These are phyloP conservation scores for Nibea albiflora DNA, from an alignment of 2,113 vertebrate species.

Conservation along the genomic window DNA sequence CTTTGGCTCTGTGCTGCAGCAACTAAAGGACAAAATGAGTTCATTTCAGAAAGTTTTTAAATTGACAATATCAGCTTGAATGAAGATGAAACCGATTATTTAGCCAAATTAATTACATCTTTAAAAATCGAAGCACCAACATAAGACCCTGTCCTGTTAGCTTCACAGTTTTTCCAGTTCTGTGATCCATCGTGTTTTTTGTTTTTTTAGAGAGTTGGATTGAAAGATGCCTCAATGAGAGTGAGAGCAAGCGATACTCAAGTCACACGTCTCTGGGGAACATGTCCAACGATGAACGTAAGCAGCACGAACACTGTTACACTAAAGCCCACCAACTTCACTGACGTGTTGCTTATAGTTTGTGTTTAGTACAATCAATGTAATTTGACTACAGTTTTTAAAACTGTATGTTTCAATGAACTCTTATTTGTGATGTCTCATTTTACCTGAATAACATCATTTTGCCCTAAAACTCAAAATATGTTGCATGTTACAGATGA, in stretches of 20 bases:
- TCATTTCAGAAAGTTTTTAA: constrained; percentile 26
- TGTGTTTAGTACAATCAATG: not conserved
- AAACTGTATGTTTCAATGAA: not conserved
- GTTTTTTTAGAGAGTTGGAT: constrained; percentile 97
- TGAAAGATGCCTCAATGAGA: constrained; percentile 98
- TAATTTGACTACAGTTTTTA: not conserved
- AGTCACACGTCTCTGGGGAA: constrained; percentile 97
- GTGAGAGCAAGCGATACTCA: constrained; percentile 97
- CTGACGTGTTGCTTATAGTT: not conserved
- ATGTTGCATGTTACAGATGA: constrained; percentile 87
- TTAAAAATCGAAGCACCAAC: constrained; percentile 6
- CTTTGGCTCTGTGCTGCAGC: constrained; percentile 22
- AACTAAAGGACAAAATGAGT: constrained; percentile 19
- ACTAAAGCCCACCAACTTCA: not conserved
- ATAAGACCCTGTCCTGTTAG: not conserved
- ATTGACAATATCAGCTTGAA: not conserved
- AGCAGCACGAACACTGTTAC: constrained; percentile 76
- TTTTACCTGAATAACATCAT: constrained; percentile 17
- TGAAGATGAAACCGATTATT: not conserved
- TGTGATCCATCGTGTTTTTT: constrained; percentile 15
- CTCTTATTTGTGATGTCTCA: constrained; percentile 4
- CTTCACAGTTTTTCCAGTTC: constrained; percentile 1
- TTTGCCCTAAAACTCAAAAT: constrained; percentile 2
- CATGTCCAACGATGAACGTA: constrained; percentile 99
- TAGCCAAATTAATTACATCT: not conserved